Percentiles rank a stretch among this genome's conserved stretches.
Evolutionary conservation across 2,888 invertebrate genomes (phyloP).

Genomic region (Synergus gifuensis): DNA sequence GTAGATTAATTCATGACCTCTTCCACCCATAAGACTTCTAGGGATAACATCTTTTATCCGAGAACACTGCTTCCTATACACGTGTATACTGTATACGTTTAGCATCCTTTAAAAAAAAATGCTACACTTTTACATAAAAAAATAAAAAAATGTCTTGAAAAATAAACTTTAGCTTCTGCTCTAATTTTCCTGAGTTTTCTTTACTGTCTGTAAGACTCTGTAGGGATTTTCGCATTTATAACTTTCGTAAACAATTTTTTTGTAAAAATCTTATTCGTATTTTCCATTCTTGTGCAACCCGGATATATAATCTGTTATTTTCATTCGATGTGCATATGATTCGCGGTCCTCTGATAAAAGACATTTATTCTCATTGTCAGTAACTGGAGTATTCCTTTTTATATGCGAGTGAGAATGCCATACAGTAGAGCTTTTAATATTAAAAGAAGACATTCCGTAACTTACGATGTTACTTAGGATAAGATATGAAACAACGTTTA

Average conservation of each 20-base stretch:
- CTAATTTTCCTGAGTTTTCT: too few relatives aligned
- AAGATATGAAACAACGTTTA: not conserved
- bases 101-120: not conserved
- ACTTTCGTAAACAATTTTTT: too few relatives aligned
- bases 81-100: not conserved
- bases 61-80: not conserved
- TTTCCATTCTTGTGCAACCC: too few relatives aligned
- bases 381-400: not conserved
- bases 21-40: constrained; percentile 43
- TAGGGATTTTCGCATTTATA: too few relatives aligned
- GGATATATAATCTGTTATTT: not conserved
- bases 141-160: not conserved
- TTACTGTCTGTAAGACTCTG: too few relatives aligned
- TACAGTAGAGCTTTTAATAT: not conserved
- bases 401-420: not conserved
- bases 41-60: not conserved
- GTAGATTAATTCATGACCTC: constrained; percentile 55
- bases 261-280: too few relatives aligned
- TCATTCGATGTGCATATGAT: not conserved
- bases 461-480: not conserved
- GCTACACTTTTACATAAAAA: not conserved
- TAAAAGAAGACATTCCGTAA: not conserved
- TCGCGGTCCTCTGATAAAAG: not conserved
- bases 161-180: too few relatives aligned
- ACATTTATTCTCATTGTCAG: not conserved